Percentiles rank a stretch among this genome's conserved stretches.
phyloP scores from a whole-genome alignment of 2,797 vertebrate genomes.

The Graptemys geographica region DNA sequence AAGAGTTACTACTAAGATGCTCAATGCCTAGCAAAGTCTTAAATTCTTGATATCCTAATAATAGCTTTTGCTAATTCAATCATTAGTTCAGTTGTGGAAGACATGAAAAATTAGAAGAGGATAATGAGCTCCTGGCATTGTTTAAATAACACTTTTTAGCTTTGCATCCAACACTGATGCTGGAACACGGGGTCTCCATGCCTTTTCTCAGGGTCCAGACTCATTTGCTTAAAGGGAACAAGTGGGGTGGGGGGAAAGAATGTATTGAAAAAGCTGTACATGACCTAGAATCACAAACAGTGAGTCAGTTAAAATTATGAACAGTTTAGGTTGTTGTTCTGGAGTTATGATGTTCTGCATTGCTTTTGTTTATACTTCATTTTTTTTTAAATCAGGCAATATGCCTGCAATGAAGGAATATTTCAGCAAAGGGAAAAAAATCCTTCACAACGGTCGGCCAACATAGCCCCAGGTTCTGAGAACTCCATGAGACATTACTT shows the following conservation, averaged over 20 bases:
- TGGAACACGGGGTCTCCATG: neutral
- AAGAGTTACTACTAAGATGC: neutral
- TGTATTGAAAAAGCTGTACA: neutral
- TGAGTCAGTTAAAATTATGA: neutral
- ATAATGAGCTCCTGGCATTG: neutral
- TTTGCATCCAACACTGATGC: neutral
- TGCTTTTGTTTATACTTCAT: neutral
- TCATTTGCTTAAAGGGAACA: neutral
- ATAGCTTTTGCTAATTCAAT: neutral
- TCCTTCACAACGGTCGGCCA: neutral
- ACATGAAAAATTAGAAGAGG: neutral
- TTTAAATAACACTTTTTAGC: neutral
- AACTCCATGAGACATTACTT: neutral
- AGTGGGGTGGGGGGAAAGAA: neutral
- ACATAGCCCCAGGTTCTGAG: neutral
- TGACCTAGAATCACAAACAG: neutral
- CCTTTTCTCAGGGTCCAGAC: neutral
- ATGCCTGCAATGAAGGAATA: neutral
- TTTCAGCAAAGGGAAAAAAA: neutral
- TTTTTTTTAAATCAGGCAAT: neutral
- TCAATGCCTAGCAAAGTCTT: neutral
- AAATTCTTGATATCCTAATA: neutral
- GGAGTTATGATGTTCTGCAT: neutral
- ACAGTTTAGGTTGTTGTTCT: neutral
- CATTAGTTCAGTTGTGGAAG: neutral